Base-by-base conservation (phyloP, 2,888 invertebrate species). In the Graphium colonna region DNA sequence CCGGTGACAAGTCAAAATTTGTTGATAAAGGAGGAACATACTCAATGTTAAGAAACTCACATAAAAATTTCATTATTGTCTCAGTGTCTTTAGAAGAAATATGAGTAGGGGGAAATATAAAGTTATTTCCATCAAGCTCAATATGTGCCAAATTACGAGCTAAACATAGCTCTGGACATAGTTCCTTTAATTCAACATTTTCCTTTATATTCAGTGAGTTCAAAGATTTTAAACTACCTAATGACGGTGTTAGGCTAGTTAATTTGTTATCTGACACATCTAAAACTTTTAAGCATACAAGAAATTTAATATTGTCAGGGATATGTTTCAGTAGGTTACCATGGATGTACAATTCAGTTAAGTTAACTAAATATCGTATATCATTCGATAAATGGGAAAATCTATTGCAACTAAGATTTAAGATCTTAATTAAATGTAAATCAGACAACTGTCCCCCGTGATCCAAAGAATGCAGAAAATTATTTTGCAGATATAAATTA, bases 381-480 rank as follows among this genome's bases (percentile, higher is more conserved):
- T 93, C 92, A 60, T 91, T 87, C 56, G 95, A 92, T 71, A 95
- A 80, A 64, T 80, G 78, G 53, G 81, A 80, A 75, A 95, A 92
- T 71, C 87, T 90, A 83, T 95, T 95, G 61, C 80, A 82, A 73
- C 91, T 92, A 67, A 95, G 79, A 79, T 95, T 92, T 59, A 95
- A 82, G 56, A 92, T 82, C 77, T 91, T 92, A 59, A 95, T 81
- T 41, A 93, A 80, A 61, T 91, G 90, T 60, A 95, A 90, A 83
- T 96, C 95, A 62, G 91, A 90, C 67, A 96, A 79, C 67, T 91
- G 90, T 52, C 96, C 96, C 60, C 95, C 95, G 67, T 93, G 93
- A 58, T 91, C 91, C 40, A 96, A 83, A 43, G 93, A 91, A 47
- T 91, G 90, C 62, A 97, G 82, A 63, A 91, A 91, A 77, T 96